Base-by-base conservation (phyloP, 2,113 vertebrate species). In the Chaenogobius annularis region DNA sequence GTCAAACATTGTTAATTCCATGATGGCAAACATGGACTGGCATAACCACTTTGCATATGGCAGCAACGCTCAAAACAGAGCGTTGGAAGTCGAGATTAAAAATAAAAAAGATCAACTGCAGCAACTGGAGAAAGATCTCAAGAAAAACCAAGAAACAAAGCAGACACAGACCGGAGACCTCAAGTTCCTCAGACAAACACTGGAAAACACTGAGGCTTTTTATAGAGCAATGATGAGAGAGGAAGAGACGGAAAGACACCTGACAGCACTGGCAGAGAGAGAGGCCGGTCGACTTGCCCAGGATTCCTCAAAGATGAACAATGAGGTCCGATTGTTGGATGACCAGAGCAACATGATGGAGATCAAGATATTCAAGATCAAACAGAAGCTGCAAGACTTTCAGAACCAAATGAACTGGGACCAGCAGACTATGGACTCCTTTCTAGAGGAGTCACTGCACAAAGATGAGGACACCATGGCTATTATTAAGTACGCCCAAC, bases 361-460 rank as follows among this genome's bases (percentile, higher is more conserved):
- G 93, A 97, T 98, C 88, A 74, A 78, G 66, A 92, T 96, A 78
- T 93, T 93, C 77, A 96, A 94, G 90, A 87, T 83, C 20, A 95
- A 87, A 5, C 93, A 96, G 88, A 98, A 95, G 88, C 62, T 99
- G 44, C 95, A 98, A 74, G 88, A 89, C 59, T 92, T 99, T 78
- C 95, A 92, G 74, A 80, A 84, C 69, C 95, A 95, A 78, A 92
- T 96, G 93, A 94, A 95, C 75, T 97, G 94, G 94, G 94, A 98
- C 82, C 93, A 96, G 80, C 92, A 96, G 81, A 92, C 94, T 8
- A 71, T 98, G 90, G 94, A 96, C 9, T 90, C 90, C 44, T 98
- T 96, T 95, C 79, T 98, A 68, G 90, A 97, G 84, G 96, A 99
- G 79, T 94, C 93, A 0, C 80, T 89, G 14, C 83, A 48, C 12